A percentile compares a stretch with the other conserved stretches of the same genome.
phyloP scores from a whole-genome alignment of 2,797 vertebrate genomes.

The Manis javanica region DNA sequence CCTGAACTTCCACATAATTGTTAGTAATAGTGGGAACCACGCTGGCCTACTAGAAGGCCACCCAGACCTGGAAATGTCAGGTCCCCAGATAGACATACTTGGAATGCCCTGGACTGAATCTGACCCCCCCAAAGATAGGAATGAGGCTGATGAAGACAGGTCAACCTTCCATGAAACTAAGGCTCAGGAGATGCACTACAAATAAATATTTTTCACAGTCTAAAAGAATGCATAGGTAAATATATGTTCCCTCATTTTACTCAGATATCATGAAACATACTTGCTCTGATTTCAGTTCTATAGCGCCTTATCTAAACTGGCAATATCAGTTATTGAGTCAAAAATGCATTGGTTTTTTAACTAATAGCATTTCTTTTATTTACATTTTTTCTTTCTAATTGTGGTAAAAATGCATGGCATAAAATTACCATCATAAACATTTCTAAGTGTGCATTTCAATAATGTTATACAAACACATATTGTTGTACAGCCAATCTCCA shows the following conservation, averaged over 20 bases:
- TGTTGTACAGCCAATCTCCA: neutral
- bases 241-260: conserved; percentile 8
- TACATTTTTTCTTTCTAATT: conserved; percentile 77
- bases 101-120: neutral
- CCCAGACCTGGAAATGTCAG: neutral
- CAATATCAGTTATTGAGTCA: neutral
- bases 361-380: conserved; percentile 55
- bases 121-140: neutral
- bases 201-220: neutral
- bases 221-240: neutral
- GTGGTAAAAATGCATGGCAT: neutral
- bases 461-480: neutral
- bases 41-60: neutral
- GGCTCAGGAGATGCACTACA: neutral
- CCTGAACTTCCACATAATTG: neutral
- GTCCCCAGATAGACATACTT: neutral
- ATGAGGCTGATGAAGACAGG: neutral
- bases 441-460: neutral
- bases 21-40: neutral
- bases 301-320: neutral
- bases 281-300: neutral
- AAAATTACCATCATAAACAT: neutral
- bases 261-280: neutral
- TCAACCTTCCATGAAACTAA: neutral
- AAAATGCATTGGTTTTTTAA: neutral